Percentiles rank a stretch among this genome's conserved stretches.
These are phyloP conservation scores for Thereuonema tuberculata DNA, from an alignment of 1,140 invertebrate genomes.

Conservation along the genomic window DNA sequence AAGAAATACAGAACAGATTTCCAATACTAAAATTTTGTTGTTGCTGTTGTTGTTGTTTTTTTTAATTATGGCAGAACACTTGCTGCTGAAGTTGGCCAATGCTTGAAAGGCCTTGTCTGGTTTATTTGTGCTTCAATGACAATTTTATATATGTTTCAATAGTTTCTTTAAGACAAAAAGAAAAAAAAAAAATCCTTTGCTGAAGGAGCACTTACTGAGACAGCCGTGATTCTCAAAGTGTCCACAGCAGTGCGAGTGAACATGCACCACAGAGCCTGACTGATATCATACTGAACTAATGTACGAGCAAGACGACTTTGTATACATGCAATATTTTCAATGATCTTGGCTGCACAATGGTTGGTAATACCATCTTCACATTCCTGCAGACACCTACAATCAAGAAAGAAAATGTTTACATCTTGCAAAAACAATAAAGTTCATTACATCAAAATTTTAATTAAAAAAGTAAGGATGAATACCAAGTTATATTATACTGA, in stretches of 20 bases:
- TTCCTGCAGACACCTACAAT: background rate
- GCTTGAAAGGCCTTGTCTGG: too few relatives aligned
- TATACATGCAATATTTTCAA: constrained; percentile 2
- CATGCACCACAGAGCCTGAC: background rate
- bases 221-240: background rate
- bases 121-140: too few relatives aligned
- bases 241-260: background rate
- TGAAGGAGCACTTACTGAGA: constrained; percentile 5
- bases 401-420: background rate
- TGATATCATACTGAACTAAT: background rate
- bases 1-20: too few relatives aligned
- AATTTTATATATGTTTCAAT: too few relatives aligned
- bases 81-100: too few relatives aligned
- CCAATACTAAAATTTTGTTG: too few relatives aligned
- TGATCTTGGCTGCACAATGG: background rate
- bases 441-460: background rate
- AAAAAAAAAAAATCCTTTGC: too few relatives aligned
- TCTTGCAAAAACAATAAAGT: background rate
- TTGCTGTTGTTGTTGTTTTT: too few relatives aligned
- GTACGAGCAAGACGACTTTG: background rate
- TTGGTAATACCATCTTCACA: background rate
- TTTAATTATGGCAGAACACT: too few relatives aligned
- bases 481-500: too few relatives aligned
- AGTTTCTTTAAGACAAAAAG: too few relatives aligned
- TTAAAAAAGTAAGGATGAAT: too few relatives aligned